Base-by-base conservation (phyloP, 2,888 invertebrate species). In the Axea sp. region DNA sequence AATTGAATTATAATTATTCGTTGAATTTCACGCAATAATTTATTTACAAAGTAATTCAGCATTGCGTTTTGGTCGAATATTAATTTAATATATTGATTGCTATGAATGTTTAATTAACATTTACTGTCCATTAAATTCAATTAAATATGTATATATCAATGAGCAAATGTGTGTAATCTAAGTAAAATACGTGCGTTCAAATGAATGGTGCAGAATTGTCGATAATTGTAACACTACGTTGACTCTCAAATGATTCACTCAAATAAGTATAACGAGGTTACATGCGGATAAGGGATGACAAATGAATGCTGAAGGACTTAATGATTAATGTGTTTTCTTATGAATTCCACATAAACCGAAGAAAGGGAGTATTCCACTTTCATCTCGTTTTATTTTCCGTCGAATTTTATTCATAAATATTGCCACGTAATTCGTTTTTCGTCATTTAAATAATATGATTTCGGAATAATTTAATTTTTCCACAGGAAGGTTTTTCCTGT, bases 311-410 rank as follows among this genome's bases (percentile, higher is more conserved):
- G 45, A 47, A 53, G 49, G 31, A 51, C 68, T 39, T 19, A 7
- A 28, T 60, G 62, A 71, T 71, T 71, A 57, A 71, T 71, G 71
- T 37, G 14, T 39, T 39, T 55, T 30, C 39, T 57, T 57, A 57
- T 6, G 33, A 53, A 64, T 41, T 51, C 30, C n/a, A 7, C 35
- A 28, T 14, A 67, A 49, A 47, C 3, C 19, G 19, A 3, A 4
- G 35, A 5, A 33, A 45, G 11, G 26, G 33, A 53, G 39, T 22
- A 39, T 6, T 26, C 8, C 8, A 45, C 53, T 31, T 31, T 51
- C 55, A 26, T 24, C 35, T 39, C 43, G 11, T 65, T 53, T 51
- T 37, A 73, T 28, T 64, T 43, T 41, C 65, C 41, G 51, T 37
- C 12, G 15, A 35, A 24, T 47, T 65, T 62, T 41, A 17, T 62